Evolutionary conservation across 2,113 vertebrate genomes (phyloP).

Genomic region (Tragelaphus imberbis): DNA sequence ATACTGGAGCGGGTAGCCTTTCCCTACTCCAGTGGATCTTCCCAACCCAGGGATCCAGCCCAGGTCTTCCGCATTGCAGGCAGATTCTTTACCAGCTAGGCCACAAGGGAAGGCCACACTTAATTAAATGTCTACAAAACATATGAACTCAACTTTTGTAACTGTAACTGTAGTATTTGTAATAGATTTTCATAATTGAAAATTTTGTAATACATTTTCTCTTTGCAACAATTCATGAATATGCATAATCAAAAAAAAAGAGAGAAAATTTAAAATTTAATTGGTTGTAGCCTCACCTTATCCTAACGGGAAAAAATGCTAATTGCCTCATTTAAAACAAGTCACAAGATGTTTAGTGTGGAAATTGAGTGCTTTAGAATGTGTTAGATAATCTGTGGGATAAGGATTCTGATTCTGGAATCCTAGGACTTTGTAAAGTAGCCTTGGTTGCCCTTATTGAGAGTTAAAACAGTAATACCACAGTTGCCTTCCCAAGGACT

Average conservation of each 20-base stretch:
- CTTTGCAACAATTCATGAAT: not conserved
- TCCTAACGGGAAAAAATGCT: not conserved
- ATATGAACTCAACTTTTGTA: not conserved
- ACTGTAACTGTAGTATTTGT: not conserved
- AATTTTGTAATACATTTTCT: not conserved
- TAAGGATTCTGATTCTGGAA: not conserved
- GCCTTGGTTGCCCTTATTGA: not conserved
- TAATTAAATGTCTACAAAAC: not conserved
- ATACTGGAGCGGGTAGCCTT: not conserved
- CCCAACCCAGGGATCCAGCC: not conserved
- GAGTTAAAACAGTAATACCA: not conserved
- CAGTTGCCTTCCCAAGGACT: not conserved
- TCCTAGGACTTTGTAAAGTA: not conserved
- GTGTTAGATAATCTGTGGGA: not conserved
- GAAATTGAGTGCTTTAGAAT: not conserved
- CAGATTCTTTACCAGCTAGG: not conserved
- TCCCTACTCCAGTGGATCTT: not conserved
- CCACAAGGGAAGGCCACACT: not conserved
- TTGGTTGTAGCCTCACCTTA: not conserved
- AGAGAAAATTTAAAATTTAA: not conserved
- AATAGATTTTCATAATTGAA: not conserved
- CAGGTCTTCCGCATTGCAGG: not conserved
- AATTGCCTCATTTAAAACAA: not conserved
- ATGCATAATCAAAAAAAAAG: not conserved
- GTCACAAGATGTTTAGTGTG: not conserved